Percentiles rank a stretch among this genome's conserved stretches.
phyloP scores from a whole-genome alignment of 2,113 vertebrate species.

The Misgurnus anguillicaudatus region DNA sequence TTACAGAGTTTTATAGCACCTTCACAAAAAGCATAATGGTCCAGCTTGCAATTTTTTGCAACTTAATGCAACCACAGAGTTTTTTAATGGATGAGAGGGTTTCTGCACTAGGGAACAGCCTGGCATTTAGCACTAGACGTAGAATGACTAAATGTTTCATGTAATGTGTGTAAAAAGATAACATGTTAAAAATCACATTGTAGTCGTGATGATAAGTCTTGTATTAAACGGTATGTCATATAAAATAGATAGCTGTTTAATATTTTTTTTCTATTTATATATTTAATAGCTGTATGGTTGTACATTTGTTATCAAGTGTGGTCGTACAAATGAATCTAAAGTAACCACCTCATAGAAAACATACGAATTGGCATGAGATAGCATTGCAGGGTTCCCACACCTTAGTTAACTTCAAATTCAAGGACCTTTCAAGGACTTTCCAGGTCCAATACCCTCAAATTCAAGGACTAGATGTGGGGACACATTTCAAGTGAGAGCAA shows the following conservation, averaged over 20 bases:
- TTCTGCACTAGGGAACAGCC: slow-evolving; percentile 21
- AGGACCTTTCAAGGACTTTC: too few species aligned
- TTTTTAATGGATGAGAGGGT: slow-evolving; percentile 30
- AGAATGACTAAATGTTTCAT: background rate
- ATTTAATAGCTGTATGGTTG: background rate
- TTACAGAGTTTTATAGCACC: slow-evolving; percentile 61
- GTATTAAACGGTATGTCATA: background rate
- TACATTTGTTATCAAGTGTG: background rate
- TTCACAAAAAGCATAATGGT: slow-evolving; percentile 51
- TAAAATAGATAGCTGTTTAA: background rate
- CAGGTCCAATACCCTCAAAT: too few species aligned
- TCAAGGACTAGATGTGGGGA: too few species aligned
- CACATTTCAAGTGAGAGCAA: too few species aligned
- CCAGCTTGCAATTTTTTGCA: slow-evolving; percentile 35
- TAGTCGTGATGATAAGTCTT: background rate
- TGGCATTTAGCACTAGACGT: slow-evolving; percentile 1
- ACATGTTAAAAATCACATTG: background rate
- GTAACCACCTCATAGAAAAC: too few species aligned
- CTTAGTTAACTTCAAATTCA: too few species aligned
- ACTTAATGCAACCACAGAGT: slow-evolving; percentile 52
- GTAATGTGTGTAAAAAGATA: background rate
- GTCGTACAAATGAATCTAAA: too few species aligned
- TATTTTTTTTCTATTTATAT: background rate
- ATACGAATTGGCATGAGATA: too few species aligned
- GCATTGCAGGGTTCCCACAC: too few species aligned